These are phyloP conservation scores for Eupeodes latifasciatus DNA, from an alignment of 2,888 invertebrate genomes.

Conservation along the genomic window DNA sequence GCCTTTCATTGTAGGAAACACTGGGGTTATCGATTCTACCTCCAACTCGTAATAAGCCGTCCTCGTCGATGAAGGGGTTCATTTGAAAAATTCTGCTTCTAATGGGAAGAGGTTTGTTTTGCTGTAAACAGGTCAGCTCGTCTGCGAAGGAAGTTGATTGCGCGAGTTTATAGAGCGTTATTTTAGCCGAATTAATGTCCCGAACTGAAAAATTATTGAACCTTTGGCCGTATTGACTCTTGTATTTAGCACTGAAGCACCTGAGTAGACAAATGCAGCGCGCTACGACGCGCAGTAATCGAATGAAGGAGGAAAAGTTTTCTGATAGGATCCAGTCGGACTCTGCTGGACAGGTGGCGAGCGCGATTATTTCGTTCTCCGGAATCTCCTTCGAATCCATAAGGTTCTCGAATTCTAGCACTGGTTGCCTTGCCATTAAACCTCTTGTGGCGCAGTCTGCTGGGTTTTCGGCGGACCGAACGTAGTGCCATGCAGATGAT, in stretches of 20 bases:
- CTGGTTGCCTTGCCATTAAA: constrained; percentile 1
- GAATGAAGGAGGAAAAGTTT: not conserved
- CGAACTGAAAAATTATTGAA: not conserved
- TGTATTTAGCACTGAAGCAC: not conserved
- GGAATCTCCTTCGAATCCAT: not conserved
- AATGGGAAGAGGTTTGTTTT: not conserved
- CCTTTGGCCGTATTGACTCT: not conserved
- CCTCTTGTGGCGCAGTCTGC: not conserved
- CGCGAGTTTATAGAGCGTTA: not conserved
- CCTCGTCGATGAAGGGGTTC: not conserved
- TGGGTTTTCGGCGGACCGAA: constrained; percentile 12
- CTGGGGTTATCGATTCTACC: not conserved
- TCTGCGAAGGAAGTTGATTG: constrained; percentile 1
- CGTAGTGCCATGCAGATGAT: not conserved
- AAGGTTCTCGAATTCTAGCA: not conserved
- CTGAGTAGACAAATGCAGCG: not conserved
- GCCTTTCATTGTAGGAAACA: not conserved
- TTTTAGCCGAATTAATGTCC: not conserved
- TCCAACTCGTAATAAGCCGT: constrained; percentile 4
- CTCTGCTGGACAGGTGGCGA: not conserved
- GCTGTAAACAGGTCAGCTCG: not conserved
- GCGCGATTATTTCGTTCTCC: not conserved
- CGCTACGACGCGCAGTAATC: constrained; percentile 7
- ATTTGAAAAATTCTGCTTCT: not conserved
- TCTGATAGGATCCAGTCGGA: not conserved